These are phyloP conservation scores for Daubentonia madagascariensis DNA, from an alignment of 2,113 vertebrate species.

Conservation along the genomic window DNA sequence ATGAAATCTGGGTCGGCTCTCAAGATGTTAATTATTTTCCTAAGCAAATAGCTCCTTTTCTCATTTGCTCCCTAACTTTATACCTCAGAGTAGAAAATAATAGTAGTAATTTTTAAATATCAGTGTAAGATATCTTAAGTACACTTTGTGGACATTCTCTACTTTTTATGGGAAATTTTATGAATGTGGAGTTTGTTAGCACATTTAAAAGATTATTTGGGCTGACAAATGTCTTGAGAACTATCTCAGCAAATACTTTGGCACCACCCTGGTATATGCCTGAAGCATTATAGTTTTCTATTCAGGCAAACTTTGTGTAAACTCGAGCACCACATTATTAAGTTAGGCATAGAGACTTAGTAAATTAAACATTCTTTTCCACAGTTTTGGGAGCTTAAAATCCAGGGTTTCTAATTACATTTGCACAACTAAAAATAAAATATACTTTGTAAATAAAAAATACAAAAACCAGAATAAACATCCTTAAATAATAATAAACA, in stretches of 20 bases:
- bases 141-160: neutral
- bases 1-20: neutral
- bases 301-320: neutral
- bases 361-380: neutral
- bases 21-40: neutral
- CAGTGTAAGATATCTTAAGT: neutral
- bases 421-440: neutral
- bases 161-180: neutral
- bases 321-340: neutral
- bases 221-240: neutral
- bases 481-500: constrained; percentile 19
- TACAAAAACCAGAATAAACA: neutral
- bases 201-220: neutral
- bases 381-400: neutral
- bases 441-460: constrained; percentile 23
- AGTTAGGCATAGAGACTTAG: neutral
- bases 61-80: neutral
- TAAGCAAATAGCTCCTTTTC: neutral
- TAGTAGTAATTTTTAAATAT: neutral
- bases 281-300: neutral
- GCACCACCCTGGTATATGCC: neutral
- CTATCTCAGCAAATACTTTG: neutral
- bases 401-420: neutral
- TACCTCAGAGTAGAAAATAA: neutral
- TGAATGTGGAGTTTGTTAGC: neutral